These are phyloP conservation scores for Pocillopora damicornis DNA, from an alignment of 64 coral and sea anemone species.

Conservation along the genomic window DNA sequence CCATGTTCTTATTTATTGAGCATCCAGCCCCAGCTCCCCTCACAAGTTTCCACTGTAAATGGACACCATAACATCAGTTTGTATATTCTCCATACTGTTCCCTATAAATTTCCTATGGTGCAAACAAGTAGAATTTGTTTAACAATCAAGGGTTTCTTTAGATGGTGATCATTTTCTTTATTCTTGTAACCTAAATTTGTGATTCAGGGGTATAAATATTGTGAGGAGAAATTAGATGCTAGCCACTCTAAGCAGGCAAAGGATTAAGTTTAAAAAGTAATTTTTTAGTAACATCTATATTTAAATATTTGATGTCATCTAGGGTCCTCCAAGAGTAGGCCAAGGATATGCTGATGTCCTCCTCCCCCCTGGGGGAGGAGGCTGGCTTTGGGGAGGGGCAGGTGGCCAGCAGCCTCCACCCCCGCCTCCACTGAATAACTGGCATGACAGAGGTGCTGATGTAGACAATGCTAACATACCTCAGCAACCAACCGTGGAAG, in stretches of 20 bases:
- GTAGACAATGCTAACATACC: slow-evolving; percentile 50
- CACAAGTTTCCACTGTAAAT: too few relatives aligned
- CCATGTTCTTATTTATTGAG: too few relatives aligned
- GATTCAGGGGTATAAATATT: too few relatives aligned
- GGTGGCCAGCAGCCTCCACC: neutral
- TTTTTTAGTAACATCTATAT: neutral
- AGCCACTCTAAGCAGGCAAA: neutral
- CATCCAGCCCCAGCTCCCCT: too few relatives aligned
- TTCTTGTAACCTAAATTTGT: too few relatives aligned
- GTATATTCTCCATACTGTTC: too few relatives aligned
- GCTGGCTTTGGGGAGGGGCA: slow-evolving; percentile 51
- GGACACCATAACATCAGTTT: too few relatives aligned
- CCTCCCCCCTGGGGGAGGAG: slow-evolving; percentile 56
- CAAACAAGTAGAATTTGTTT: too few relatives aligned
- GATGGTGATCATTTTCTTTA: too few relatives aligned
- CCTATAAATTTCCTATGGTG: too few relatives aligned
- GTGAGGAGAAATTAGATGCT: too few relatives aligned
- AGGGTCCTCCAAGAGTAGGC: slow-evolving; percentile 73
- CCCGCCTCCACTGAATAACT: slow-evolving; percentile 8
- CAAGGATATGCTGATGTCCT: slow-evolving; percentile 93
- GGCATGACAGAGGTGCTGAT: slow-evolving; percentile 30
- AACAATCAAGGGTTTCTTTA: too few relatives aligned
- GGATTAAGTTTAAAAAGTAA: neutral
- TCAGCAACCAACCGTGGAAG: slow-evolving; percentile 76
- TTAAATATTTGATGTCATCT: neutral